Base-by-base conservation (phyloP, 2,113 vertebrate genomes). In the Oceanodroma tethys region DNA sequence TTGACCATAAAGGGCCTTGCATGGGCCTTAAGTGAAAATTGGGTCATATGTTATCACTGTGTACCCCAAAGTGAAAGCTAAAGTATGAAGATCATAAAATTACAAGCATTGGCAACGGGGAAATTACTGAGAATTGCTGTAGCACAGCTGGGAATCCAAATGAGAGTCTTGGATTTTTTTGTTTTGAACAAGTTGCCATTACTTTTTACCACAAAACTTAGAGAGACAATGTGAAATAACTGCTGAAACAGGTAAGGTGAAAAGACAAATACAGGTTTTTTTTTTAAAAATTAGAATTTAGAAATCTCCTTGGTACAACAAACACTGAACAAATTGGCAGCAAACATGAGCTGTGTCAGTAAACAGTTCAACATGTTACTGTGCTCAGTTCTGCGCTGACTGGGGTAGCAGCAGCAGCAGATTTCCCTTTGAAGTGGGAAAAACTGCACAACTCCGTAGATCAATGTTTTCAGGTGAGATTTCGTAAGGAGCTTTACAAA, bases 381-480 rank as follows among this genome's bases (percentile, higher is more conserved):
- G n/a, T 7, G 67, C 80, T 70, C 43, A 0, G 38, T 10, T 30
- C 84, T 16, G 58, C 2, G 3, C 73, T 34, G 23, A 4, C 11
- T 22, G 75, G 47, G 72, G 60, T 7, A 45, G 47, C 79, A 59
- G 60, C 68, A 43, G 74, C 70, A 76, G 67, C 66, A 76, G 10
- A 22, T 89, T 95, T 81, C 56, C 56, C 76, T 95, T 87, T 87
- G 60, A 79, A 84, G 91, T 60, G 60, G 40, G 67, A 22, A 56
- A 85, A 91, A 20, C 36, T 47, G 68, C 55, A 71, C 67, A 26
- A 6, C 2, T 13, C 55, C 0, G 0, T 9, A 66, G 82, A 71
- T 90, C 23, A 20, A 4, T 62, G 62, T 87, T 91, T 82, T 52
- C 91, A 94, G 93, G 94, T 91, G 93, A 89, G 62, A 34, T 91